Evolutionary conservation across 2,113 vertebrate genomes (phyloP).

Genomic region (Rhizomys pruinosus): DNA sequence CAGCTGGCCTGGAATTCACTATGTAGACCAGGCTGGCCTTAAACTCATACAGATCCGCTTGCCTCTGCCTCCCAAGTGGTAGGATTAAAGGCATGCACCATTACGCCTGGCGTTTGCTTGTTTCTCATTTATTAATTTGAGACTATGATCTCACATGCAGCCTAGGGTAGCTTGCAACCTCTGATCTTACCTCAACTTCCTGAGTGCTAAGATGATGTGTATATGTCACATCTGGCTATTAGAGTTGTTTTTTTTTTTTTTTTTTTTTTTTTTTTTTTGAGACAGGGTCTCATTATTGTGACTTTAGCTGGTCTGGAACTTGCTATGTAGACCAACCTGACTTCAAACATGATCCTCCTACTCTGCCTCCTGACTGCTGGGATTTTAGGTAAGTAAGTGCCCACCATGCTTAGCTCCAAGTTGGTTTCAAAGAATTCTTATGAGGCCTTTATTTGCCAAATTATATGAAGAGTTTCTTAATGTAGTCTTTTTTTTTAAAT

Average conservation of each 20-base stretch:
- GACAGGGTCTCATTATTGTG: background rate
- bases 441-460: background rate
- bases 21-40: no score
- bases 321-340: background rate
- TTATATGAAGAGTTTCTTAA: slow-evolving; percentile 46
- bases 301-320: background rate
- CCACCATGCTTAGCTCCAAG: background rate
- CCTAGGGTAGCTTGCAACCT: background rate
- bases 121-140: background rate
- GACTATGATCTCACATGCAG: background rate
- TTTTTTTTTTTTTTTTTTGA: background rate
- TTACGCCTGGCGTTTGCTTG: no score
- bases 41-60: no score
- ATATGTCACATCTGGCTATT: background rate
- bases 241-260: background rate
- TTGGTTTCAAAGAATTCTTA: slow-evolving; percentile 34
- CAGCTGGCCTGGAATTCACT: no score
- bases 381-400: background rate
- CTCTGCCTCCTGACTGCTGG: background rate
- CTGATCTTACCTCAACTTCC: background rate
- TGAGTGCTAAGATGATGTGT: background rate
- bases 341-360: background rate
- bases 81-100: no score
- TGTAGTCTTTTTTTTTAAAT: background rate
- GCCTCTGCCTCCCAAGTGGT: no score